Percentiles rank a stretch among this genome's conserved stretches.
phyloP scores from a whole-genome alignment of 64 coral and sea anemone species.

The Pachyseris speciosa region DNA sequence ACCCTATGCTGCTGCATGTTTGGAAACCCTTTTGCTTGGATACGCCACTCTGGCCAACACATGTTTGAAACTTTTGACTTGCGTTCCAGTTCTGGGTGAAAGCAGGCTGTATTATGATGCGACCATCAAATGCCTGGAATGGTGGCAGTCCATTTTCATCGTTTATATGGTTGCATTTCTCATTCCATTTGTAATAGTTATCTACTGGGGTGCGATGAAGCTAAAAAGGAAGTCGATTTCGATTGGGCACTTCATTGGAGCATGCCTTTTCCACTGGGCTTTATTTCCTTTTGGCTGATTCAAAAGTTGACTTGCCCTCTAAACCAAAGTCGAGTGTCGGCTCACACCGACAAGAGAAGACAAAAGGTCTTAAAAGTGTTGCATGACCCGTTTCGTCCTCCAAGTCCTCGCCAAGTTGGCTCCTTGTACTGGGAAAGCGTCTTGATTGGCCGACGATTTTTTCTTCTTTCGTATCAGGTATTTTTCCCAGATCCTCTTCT shows the following conservation, averaged over 20 bases:
- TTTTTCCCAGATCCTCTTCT: conserved; percentile 74
- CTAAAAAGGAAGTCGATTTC: conserved; percentile 36
- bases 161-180: conserved; percentile 61
- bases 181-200: conserved; percentile 68
- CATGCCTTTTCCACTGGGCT: conserved; percentile 67
- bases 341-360: not conserved
- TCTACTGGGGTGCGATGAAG: conserved; percentile 74
- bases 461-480: conserved; percentile 62
- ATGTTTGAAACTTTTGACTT: conserved; percentile 69
- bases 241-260: conserved; percentile 60
- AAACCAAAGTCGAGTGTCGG: not conserved
- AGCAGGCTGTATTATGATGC: conserved; percentile 72
- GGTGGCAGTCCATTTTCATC: conserved; percentile 73
- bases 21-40: conserved; percentile 75
- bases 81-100: conserved; percentile 50
- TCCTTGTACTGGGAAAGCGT: conserved; percentile 85
- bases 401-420: conserved; percentile 22
- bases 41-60: conserved; percentile 72
- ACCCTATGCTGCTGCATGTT: conserved; percentile 41
- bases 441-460: conserved; percentile 77
- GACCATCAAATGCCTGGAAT: conserved; percentile 64
- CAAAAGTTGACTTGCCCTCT: not conserved
- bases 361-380: conserved; percentile 49
- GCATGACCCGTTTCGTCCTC: conserved; percentile 66
- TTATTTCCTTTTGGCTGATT: conserved; percentile 62